phyloP scores from a whole-genome alignment of 2,888 invertebrate genomes.

The Xylota sylvarum region DNA sequence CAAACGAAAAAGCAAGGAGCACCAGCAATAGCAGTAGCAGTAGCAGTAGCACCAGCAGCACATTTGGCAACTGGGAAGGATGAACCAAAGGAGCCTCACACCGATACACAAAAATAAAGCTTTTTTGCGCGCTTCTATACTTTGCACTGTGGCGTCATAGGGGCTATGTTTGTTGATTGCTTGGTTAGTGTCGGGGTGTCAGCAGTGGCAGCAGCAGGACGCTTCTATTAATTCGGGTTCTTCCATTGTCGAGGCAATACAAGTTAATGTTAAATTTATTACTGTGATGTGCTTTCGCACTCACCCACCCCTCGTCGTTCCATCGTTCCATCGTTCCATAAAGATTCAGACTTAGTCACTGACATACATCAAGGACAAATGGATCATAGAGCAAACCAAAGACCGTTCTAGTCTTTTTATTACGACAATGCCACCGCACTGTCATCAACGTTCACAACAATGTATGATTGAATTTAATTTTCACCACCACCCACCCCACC shows the following conservation, averaged over 20 bases:
- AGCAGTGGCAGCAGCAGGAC: slow-evolving; percentile 18
- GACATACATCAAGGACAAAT: slow-evolving; percentile 68
- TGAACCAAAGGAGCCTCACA: slow-evolving; percentile 4
- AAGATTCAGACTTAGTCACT: slow-evolving; percentile 51
- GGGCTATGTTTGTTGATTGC: slow-evolving; percentile 38
- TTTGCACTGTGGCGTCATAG: slow-evolving; percentile 60
- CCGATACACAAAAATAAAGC: slow-evolving; percentile 30
- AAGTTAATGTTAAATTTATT: slow-evolving; percentile 61
- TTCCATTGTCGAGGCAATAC: slow-evolving; percentile 25
- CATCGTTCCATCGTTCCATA: neutral
- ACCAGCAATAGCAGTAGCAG: too few species aligned
- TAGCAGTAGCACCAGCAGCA: neutral
- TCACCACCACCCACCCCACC: neutral
- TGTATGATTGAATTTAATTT: slow-evolving; percentile 63
- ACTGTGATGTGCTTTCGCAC: slow-evolving; percentile 58
- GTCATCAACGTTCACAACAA: slow-evolving; percentile 57
- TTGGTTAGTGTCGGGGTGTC: slow-evolving; percentile 27
- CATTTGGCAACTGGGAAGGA: neutral
- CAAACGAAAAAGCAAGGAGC: neutral
- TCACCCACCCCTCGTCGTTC: slow-evolving; percentile 29
- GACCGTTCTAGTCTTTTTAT: slow-evolving; percentile 46
- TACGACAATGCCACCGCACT: slow-evolving; percentile 33
- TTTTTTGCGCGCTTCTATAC: slow-evolving; percentile 38
- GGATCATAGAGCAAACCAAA: slow-evolving; percentile 39
- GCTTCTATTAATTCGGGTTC: neutral